Evolutionary conservation across 64 coral and sea anemone species (phyloP), one percentile per base, ranked within the genome.

Genomic region (Hydrozoanthus tunicans): DNA sequence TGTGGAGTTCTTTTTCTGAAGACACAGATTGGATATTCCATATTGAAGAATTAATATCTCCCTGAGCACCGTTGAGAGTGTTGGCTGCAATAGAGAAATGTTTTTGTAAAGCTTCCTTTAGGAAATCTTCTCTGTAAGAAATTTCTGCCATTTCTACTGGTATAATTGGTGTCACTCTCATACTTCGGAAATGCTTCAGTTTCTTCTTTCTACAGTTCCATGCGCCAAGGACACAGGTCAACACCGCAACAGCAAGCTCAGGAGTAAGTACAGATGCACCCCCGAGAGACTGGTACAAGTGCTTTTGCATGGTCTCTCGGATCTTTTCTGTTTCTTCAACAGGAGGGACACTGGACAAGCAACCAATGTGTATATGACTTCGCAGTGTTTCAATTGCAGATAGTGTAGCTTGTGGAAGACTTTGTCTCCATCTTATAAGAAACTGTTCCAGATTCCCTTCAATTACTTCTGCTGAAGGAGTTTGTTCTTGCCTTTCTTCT

Each of bases 241-340:
- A 61, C 1, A 93, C 81, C 24, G 96, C 96, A 71, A 98, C 70
- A 7, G 96, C 96, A 3, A 98, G 94, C 75, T 98, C 89, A 32
- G 93, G 96, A 3, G 93, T 93, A 6, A 98, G 77, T 7, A 93
- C 90, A 15, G 94, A 91, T 0, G 93, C 93, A 91, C 91, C 91
- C 60, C 91, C 90, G 3, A 98, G 77, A 15, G 93, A 95, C 57
- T 95, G 83, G 7, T 94, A 83, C 14, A 98, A 58, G 53, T 93
- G 90, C 32, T 93, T 58, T 14, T 98, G 96, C 61, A 98, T 77
- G 9, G 74, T 76, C 24, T 98, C 96, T 88, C 84, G 58, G 62
- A 93, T 95, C 10, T 82, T 91, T 62, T 98, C 93, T 26, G 96
- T 98, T 56, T 94, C 96, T 54, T 93, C 91, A 68, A 94, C 96